Evolutionary conservation across 2,797 vertebrate species (phyloP), one percentile per base, ranked within the genome.

Genomic region (Periophthalmus magnuspinnatus): DNA sequence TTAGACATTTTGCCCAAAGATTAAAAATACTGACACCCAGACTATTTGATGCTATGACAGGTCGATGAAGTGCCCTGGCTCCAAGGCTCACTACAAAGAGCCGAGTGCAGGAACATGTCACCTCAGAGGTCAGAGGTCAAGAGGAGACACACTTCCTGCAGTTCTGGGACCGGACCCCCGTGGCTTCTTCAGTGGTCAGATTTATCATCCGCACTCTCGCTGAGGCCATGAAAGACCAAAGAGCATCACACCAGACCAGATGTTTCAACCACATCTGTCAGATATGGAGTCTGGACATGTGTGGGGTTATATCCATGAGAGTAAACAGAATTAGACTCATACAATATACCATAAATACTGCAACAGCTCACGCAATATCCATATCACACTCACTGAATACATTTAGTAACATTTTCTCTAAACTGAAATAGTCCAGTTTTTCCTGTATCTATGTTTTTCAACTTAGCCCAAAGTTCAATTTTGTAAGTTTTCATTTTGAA

Each of bases 61-160:
- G 0, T 22, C n/a, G 33, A 41, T 69, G 45, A 19, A 1, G 4
- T 65, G 52, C 58, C 48, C 58, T 58, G 17, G 61, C 78, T n/a
- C 81, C 67, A 62, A 54, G 62, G 65, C 3, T 33, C 7, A 56
- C 71, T 52, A 67, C 54, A 65, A 55, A 79, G 69, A 83, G 59
- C 65, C 69, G 75, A 70, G 72, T 64, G 28, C 78, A 79, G 81
- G 77, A 72, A 78, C 69, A 80, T 73, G 76, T 80, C 88, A 86
- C 79, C 74, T 85, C 71, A 36, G 69, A 76, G 91, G 83, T 89
- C 86, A 87, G 72, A 76, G 90, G 90, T 93, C 86, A 87, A 88
- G 83, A 87, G 79, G 90, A 90, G 87, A 79, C 86, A 86, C 84
- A 88, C 89, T 93, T 92, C 92, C 91, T 92, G 91, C 87, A 74